Conservation (phyloP, 2,888 invertebrate species). For the Tricholauxania praeusta region DNA sequence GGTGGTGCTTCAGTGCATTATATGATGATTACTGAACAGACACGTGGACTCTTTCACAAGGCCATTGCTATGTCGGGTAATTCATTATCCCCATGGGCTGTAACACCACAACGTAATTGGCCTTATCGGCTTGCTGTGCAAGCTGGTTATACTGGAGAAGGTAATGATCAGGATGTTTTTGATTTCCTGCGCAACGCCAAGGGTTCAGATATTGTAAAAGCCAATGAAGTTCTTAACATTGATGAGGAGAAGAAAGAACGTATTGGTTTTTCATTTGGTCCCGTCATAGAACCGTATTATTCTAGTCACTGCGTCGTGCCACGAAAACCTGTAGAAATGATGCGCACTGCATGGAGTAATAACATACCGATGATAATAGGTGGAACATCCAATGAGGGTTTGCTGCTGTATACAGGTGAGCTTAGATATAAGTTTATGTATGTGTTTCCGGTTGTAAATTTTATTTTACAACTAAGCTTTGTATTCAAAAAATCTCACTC, state of each 20-base stretch:
- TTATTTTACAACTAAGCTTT: no score
- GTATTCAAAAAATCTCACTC: no score
- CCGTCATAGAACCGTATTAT: conserved; percentile 65
- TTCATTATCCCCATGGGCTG: conserved; percentile 64
- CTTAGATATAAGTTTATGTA: not conserved
- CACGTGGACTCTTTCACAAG: conserved; percentile 66
- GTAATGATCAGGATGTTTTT: conserved; percentile 61
- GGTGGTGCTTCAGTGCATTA: conserved; percentile 70
- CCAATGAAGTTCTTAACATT: conserved; percentile 61
- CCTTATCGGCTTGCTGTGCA: conserved; percentile 63
- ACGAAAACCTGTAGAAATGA: conserved; percentile 63
- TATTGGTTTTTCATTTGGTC: conserved; percentile 66
- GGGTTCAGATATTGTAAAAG: conserved; percentile 60
- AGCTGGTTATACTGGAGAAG: conserved; percentile 61
- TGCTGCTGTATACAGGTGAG: conserved; percentile 60
- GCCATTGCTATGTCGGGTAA: conserved; percentile 67
- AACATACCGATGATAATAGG: conserved; percentile 65
- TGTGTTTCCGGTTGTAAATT: no score
- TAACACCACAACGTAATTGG: conserved; percentile 62
- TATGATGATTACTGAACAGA: conserved; percentile 69
- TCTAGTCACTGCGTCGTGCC: conserved; percentile 63
- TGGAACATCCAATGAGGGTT: conserved; percentile 65
- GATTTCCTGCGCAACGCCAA: conserved; percentile 63
- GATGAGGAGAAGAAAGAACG: conserved; percentile 62
- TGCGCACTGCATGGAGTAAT: conserved; percentile 65